Conservation (phyloP, 2,113 vertebrate species). For the Hyperopisus bebe region DNA sequence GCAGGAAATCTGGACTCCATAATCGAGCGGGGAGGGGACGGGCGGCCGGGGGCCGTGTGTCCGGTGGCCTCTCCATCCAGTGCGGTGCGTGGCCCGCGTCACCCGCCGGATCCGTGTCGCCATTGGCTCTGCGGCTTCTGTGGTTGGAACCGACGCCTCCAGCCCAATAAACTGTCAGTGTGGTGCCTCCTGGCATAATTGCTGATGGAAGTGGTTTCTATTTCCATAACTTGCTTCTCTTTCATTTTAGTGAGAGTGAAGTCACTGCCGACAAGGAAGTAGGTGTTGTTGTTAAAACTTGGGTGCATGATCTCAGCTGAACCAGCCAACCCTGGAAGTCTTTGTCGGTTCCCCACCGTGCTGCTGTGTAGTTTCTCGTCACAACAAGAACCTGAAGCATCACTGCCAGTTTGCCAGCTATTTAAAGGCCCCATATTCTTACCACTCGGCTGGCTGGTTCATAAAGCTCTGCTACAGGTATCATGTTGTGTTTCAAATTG, state of each 20-base stretch:
- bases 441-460: neutral
- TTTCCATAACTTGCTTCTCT: slow-evolving; percentile 43
- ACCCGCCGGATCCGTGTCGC: neutral
- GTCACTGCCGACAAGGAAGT: slow-evolving; percentile 38
- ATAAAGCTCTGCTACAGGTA: neutral
- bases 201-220: slow-evolving; percentile 26
- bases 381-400: neutral
- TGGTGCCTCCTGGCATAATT: neutral
- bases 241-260: slow-evolving; percentile 36
- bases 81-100: neutral
- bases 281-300: slow-evolving; percentile 25
- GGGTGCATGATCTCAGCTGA: slow-evolving; percentile 29
- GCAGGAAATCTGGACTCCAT: slow-evolving; percentile 47
- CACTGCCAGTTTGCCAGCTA: neutral
- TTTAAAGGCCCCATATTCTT: neutral
- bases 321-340: slow-evolving; percentile 17
- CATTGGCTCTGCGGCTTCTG: neutral
- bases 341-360: neutral
- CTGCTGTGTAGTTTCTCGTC: neutral
- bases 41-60: neutral
- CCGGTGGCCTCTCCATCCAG: neutral
- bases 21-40: neutral
- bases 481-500: neutral
- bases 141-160: neutral
- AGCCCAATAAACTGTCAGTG: neutral